A percentile compares a stretch with the other conserved stretches of the same genome.
Conservation (phyloP, 1,140 invertebrate species). For the Oncopeltus fasciatus region DNA sequence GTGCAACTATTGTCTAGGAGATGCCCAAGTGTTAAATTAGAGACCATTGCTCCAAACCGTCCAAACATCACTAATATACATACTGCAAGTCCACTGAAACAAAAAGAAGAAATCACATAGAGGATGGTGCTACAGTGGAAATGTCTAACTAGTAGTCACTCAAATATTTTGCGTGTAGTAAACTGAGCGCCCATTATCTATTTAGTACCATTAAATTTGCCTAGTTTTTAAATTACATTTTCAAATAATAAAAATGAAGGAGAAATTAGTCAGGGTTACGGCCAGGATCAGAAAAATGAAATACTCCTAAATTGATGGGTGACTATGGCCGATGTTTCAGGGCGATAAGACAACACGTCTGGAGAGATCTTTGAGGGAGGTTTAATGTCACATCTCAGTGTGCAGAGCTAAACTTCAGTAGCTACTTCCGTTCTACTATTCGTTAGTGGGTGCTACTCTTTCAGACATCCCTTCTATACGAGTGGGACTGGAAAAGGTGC, state of each 20-base stretch:
- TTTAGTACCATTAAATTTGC: background rate
- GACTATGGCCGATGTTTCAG: too few relatives aligned
- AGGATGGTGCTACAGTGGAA: background rate
- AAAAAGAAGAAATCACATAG: background rate
- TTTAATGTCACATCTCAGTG: too few relatives aligned
- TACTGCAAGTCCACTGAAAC: slow-evolving; percentile 28
- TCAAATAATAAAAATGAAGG: background rate
- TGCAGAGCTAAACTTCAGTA: too few relatives aligned
- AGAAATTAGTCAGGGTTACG: too few relatives aligned
- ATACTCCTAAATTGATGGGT: too few relatives aligned
- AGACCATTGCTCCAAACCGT: slow-evolving; percentile 36
- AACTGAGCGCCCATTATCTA: background rate
- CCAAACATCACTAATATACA: slow-evolving; percentile 36
- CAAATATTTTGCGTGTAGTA: background rate
- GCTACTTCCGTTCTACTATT: too few relatives aligned
- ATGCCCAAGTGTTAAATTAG: slow-evolving; percentile 38
- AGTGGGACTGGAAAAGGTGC: too few relatives aligned
- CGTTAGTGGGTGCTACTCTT: too few relatives aligned
- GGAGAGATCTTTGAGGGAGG: too few relatives aligned
- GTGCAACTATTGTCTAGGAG: slow-evolving; percentile 36
- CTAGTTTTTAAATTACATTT: background rate
- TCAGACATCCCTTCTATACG: too few relatives aligned
- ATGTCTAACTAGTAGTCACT: background rate
- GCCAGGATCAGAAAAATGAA: too few relatives aligned
- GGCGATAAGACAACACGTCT: too few relatives aligned